phyloP scores from a whole-genome alignment of 2,113 vertebrate species.

The Elaphurus davidianus region DNA sequence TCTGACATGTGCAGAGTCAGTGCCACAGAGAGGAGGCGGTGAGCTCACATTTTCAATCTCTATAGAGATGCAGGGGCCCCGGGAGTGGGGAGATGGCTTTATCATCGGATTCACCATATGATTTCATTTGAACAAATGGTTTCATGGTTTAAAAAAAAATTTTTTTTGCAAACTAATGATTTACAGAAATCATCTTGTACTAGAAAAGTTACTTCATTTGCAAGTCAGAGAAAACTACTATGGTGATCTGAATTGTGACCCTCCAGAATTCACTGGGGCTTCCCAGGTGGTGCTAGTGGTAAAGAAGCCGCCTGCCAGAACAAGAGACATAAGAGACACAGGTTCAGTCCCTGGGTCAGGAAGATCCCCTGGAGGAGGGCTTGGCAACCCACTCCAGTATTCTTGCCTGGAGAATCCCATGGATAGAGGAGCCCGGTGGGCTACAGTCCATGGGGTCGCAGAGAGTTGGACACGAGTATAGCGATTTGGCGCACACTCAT shows the following conservation, averaged over 20 bases:
- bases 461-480: neutral
- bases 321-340: neutral
- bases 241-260: neutral
- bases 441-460: neutral
- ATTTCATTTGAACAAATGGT: neutral
- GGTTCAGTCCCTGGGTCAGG: neutral
- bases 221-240: neutral
- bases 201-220: neutral
- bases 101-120: no score
- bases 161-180: neutral
- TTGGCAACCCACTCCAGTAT: neutral
- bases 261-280: neutral
- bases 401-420: neutral
- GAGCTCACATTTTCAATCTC: neutral
- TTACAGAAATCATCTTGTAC: neutral
- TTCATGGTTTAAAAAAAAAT: neutral
- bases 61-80: neutral
- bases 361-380: neutral
- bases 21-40: neutral
- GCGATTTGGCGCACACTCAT: fast-evolving
- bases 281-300: neutral
- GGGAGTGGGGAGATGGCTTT: neutral
- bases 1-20: neutral
- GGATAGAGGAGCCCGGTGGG: neutral
- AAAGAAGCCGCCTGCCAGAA: neutral